Evolutionary conservation across 2,113 vertebrate genomes (phyloP).

Genomic region (Tachysurus fulvidraco): DNA sequence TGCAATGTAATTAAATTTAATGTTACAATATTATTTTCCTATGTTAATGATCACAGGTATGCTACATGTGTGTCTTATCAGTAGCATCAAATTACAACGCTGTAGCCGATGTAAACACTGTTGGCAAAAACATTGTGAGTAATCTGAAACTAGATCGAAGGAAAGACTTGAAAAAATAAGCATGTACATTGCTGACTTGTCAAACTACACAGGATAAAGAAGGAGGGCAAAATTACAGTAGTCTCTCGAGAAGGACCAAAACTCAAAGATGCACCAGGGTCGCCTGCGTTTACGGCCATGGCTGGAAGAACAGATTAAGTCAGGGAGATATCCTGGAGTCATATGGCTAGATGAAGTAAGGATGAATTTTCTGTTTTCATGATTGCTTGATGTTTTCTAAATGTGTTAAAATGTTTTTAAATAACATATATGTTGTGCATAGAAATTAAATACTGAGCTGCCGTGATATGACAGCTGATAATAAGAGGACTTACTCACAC

Average conservation of each 20-base stretch:
- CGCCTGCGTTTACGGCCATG: slow-evolving; percentile 74
- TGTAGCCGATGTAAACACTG: not conserved
- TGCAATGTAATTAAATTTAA: no score
- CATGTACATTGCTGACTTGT: slow-evolving; percentile 17
- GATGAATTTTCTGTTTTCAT: not conserved
- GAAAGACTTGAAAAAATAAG: not conserved
- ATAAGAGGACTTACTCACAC: not conserved
- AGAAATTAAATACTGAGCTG: not conserved
- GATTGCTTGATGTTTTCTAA: not conserved
- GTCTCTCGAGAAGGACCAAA: not conserved
- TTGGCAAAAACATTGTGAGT: slow-evolving; percentile 9
- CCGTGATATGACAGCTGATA: not conserved
- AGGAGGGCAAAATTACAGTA: not conserved
- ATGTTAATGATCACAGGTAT: not conserved
- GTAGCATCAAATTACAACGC: slow-evolving; percentile 9
- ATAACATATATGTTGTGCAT: not conserved
- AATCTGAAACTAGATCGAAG: slow-evolving; percentile 4
- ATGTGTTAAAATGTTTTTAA: not conserved
- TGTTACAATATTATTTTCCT: not conserved
- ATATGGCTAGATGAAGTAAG: slow-evolving; percentile 75
- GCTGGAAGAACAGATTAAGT: slow-evolving; percentile 78
- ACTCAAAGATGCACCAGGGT: slow-evolving; percentile 68
- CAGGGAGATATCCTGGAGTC: slow-evolving; percentile 75
- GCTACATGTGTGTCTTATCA: slow-evolving; percentile 7
- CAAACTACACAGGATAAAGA: slow-evolving; percentile 9